phyloP scores from a whole-genome alignment of 2,888 invertebrate genomes.

The Hypselothyrea guttata region DNA sequence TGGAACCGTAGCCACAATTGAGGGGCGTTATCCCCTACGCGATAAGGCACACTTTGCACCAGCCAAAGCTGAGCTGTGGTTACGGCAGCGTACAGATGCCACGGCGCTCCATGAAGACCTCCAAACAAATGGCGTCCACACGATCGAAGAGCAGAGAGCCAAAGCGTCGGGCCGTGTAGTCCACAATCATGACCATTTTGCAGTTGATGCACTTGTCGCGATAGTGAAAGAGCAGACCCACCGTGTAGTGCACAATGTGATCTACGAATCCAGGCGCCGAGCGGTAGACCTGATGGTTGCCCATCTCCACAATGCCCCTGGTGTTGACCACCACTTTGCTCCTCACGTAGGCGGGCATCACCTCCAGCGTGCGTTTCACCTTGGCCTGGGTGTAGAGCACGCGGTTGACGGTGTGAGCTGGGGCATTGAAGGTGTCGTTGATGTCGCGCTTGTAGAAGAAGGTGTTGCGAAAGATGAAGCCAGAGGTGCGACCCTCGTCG shows the following conservation, averaged over 20 bases:
- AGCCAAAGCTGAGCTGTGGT: constrained; percentile 12
- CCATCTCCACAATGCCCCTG: constrained; percentile 91
- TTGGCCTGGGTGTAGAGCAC: constrained; percentile 82
- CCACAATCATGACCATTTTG: constrained; percentile 71
- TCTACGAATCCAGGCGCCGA: constrained; percentile 72
- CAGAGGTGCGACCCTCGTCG: constrained; percentile 79
- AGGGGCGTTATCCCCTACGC: constrained; percentile 58
- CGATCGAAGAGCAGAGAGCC: constrained; percentile 80
- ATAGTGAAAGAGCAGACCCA: constrained; percentile 80
- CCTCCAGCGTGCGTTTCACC: constrained; percentile 75
- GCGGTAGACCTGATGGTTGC: constrained; percentile 90
- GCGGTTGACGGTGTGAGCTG: constrained; percentile 72
- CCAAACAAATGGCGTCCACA: constrained; percentile 78
- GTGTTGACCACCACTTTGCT: constrained; percentile 94
- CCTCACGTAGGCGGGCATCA: constrained; percentile 87
- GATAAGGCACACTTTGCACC: constrained; percentile 40
- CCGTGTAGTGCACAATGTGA: constrained; percentile 72
- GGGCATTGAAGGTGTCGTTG: constrained; percentile 80
- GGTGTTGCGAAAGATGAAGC: constrained; percentile 83
- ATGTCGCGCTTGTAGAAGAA: constrained; percentile 83
- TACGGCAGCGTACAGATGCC: constrained; percentile 75
- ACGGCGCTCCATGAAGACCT: constrained; percentile 66
- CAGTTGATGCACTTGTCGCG: constrained; percentile 79
- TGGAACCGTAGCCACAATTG: constrained; percentile 14
- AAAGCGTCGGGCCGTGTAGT: constrained; percentile 79